Evolutionary conservation across 64 coral and sea anemone genomes (phyloP).

Genomic region (Acropora tenuis): DNA sequence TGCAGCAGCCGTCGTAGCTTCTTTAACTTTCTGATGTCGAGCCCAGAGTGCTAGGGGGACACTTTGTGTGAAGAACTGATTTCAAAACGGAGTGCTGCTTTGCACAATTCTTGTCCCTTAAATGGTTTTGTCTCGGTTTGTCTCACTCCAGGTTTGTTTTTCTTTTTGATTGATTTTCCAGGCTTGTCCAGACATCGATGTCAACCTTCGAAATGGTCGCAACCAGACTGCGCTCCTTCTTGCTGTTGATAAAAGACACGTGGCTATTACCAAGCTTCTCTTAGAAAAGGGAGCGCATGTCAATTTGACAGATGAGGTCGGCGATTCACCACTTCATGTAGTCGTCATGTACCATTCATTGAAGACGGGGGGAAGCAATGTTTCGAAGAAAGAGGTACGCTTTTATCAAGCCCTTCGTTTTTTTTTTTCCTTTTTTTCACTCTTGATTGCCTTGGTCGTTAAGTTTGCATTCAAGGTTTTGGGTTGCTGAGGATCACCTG

Average conservation of each 20-base stretch:
- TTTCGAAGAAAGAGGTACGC: conserved; percentile 37
- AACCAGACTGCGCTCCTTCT: conserved; percentile 70
- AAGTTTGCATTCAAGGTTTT: too few relatives aligned
- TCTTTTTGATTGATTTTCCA: background rate
- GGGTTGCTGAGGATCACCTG: too few relatives aligned
- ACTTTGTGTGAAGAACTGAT: too few relatives aligned
- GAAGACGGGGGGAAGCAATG: conserved; percentile 23
- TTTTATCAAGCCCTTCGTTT: background rate
- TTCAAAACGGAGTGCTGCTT: too few relatives aligned
- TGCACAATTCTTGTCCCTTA: too few relatives aligned
- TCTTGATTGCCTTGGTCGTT: background rate
- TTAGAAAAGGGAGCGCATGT: conserved; percentile 57
- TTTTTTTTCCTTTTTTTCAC: too few relatives aligned
- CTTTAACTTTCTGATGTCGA: too few relatives aligned
- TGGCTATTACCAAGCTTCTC: conserved; percentile 60
- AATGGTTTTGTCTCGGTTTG: background rate
- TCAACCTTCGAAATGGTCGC: conserved; percentile 62
- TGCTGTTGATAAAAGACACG: conserved; percentile 80
- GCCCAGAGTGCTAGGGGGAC: too few relatives aligned
- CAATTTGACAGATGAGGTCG: conserved; percentile 68
- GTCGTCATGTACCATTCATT: conserved; percentile 67
- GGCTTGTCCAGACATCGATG: conserved; percentile 59
- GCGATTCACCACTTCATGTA: conserved; percentile 73
- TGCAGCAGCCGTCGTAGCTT: too few relatives aligned
- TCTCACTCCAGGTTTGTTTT: background rate